Percentiles rank a stretch among this genome's conserved stretches.
These are phyloP conservation scores for Rhopalosiphum nymphaeae DNA, from an alignment of 2,888 invertebrate species.

Conservation along the genomic window DNA sequence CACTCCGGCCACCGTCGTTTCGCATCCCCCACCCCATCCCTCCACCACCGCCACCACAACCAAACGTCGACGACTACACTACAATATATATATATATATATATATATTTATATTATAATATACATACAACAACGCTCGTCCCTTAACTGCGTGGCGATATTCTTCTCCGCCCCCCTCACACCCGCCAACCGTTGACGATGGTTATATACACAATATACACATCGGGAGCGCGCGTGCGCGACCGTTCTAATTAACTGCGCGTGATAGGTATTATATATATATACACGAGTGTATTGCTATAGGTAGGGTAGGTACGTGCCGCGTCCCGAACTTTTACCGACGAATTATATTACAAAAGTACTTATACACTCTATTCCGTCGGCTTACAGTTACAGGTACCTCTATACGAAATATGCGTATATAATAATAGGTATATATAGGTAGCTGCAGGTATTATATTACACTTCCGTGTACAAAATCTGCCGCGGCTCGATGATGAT, in stretches of 20 bases:
- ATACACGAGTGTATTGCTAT: neutral
- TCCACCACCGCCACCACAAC: neutral
- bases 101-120: too few species aligned
- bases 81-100: neutral
- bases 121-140: neutral
- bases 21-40: neutral
- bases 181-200: neutral
- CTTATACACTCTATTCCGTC: neutral
- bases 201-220: neutral
- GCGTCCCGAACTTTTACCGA: constrained; percentile 30
- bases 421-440: neutral
- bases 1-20: neutral
- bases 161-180: neutral
- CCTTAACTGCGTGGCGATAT: constrained; percentile 13
- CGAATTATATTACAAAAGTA: neutral
- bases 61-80: neutral
- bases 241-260: constrained; percentile 34
- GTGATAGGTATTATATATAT: neutral
- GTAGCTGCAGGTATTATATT: too few species aligned
- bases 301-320: neutral
- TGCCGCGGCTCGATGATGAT: too few species aligned
- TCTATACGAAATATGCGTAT: neutral
- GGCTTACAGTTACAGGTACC: neutral
- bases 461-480: too few species aligned
- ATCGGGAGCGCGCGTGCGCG: neutral